phyloP scores from a whole-genome alignment of 2,888 invertebrate genomes.

The Heterodera filipjevi region DNA sequence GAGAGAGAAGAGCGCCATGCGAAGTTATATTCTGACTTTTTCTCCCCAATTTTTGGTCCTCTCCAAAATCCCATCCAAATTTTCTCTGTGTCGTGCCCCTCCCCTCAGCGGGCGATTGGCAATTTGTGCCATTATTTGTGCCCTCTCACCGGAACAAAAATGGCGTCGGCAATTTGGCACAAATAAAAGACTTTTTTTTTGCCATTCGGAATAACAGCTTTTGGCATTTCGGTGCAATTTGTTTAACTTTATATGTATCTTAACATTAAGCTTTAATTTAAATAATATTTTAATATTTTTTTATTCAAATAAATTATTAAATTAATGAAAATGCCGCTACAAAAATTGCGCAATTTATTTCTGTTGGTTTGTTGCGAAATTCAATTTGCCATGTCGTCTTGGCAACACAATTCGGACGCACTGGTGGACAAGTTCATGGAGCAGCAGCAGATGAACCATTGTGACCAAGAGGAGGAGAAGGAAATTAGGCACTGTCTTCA shows the following conservation, averaged over 20 bases:
- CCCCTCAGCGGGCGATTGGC: background rate
- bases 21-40: background rate
- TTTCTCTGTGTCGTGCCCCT: background rate
- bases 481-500: background rate
- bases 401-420: background rate
- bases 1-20: background rate
- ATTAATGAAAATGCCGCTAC: background rate
- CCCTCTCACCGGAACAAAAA: constrained; percentile 3
- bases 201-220: background rate
- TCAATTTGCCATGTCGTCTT: background rate
- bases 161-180: background rate
- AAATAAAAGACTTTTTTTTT: background rate
- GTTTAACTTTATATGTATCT: background rate
- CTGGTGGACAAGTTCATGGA: background rate
- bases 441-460: constrained; percentile 1
- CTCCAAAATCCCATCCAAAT: background rate
- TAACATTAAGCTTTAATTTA: background rate
- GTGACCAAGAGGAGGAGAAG: background rate
- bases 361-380: constrained; percentile 1
- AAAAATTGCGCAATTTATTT: background rate
- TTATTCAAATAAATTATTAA: background rate
- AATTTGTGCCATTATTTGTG: background rate
- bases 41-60: background rate
- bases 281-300: background rate
- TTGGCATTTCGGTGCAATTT: background rate